phyloP scores from a whole-genome alignment of 2,797 vertebrate species.

The Brachyrhaphis roseni region DNA sequence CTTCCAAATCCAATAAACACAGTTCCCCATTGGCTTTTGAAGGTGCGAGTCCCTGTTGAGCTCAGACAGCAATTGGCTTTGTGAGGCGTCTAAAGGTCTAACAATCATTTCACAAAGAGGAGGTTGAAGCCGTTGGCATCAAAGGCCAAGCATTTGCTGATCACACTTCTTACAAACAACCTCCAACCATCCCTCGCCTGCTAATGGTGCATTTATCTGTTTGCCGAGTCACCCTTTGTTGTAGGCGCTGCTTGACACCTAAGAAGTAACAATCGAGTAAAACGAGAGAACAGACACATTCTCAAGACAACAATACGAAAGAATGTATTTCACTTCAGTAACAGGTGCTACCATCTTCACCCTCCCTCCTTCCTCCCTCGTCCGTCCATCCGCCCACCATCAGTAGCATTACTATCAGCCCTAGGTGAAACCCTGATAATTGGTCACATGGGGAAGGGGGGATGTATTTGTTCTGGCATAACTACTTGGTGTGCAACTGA shows the following conservation, averaged over 20 bases:
- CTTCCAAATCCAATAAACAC: slow-evolving; percentile 67
- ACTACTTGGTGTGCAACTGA: slow-evolving; percentile 70
- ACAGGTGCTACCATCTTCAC: slow-evolving; percentile 55
- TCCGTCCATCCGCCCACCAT: slow-evolving; percentile 28
- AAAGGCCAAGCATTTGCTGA: slow-evolving; percentile 48
- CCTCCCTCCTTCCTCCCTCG: not conserved
- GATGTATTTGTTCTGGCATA: slow-evolving; percentile 74
- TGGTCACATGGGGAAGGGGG: slow-evolving; percentile 81
- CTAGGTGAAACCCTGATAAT: slow-evolving; percentile 84
- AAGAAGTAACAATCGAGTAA: not conserved
- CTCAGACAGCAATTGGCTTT: slow-evolving; percentile 62
- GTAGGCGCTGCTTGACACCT: not conserved
- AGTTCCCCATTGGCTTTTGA: slow-evolving; percentile 60
- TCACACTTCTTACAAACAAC: slow-evolving; percentile 38
- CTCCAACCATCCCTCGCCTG: slow-evolving; percentile 18
- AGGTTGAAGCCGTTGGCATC: slow-evolving; percentile 48
- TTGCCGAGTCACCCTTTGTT: slow-evolving; percentile 16
- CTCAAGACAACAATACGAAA: slow-evolving; percentile 13
- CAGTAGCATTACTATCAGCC: slow-evolving; percentile 51
- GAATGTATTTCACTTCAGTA: slow-evolving; percentile 45
- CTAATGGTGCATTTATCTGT: slow-evolving; percentile 29
- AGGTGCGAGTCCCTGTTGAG: slow-evolving; percentile 61
- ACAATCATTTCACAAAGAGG: slow-evolving; percentile 63
- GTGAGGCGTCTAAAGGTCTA: slow-evolving; percentile 37
- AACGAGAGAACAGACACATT: slow-evolving; percentile 2